Conservation (phyloP, 2,113 vertebrate genomes). For the Tupaia chinensis region DNA sequence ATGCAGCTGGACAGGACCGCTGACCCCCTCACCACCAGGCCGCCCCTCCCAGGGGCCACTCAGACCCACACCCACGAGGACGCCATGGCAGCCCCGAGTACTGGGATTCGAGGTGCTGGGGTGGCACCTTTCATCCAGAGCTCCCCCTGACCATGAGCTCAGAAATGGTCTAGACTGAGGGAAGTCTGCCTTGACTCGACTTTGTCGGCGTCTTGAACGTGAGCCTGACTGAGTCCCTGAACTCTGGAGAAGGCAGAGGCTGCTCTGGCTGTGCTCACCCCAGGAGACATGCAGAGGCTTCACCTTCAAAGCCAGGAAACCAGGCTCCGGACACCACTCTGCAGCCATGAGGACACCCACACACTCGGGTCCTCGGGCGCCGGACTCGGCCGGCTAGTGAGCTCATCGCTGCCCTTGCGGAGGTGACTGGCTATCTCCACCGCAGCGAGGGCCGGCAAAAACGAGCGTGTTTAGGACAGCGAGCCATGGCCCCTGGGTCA, state of each 20-base stretch:
- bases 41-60: background rate
- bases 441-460: slow-evolving; percentile 5
- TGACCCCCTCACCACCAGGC: background rate
- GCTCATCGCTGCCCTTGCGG: slow-evolving; percentile 33
- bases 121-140: background rate
- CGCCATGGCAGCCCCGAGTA: background rate
- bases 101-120: background rate
- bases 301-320: slow-evolving; percentile 54
- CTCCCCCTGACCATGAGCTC: background rate
- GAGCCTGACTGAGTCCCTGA: background rate
- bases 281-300: slow-evolving; percentile 50
- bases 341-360: slow-evolving; percentile 46
- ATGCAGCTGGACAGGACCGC: accelerated
- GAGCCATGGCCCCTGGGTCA: background rate
- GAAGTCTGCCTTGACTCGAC: background rate
- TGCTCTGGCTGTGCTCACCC: background rate
- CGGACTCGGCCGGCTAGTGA: slow-evolving; percentile 41
- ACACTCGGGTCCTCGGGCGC: slow-evolving; percentile 51
- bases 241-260: slow-evolving; percentile 26
- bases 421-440: slow-evolving; percentile 17
- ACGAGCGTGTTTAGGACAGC: background rate
- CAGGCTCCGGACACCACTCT: slow-evolving; percentile 53
- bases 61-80: background rate
- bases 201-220: background rate
- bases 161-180: background rate